Base-by-base conservation (phyloP, 2,113 vertebrate species). In the Tragulus kanchil region DNA sequence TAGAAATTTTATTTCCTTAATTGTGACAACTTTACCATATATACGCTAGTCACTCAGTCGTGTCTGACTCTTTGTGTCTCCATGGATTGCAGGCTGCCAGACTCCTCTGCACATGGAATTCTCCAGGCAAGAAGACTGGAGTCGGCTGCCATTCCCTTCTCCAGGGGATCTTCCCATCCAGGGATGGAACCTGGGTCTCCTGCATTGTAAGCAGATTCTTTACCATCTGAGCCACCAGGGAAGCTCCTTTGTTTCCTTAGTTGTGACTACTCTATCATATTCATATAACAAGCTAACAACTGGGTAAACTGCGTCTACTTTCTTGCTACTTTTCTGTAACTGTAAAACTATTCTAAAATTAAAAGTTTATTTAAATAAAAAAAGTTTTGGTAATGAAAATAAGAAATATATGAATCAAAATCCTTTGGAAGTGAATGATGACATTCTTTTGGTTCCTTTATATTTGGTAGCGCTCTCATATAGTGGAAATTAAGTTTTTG, bases 371-470 rank as follows among this genome's bases (percentile, higher is more conserved):
- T 87, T 93, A 84, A 73, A 84, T 75, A 64, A 88, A 64, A 56
- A 45, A 8, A 50, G 9, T 36, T 36, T 36, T 36, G 10, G 21
- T 83, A 91, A 91, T 50, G n/a, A 17, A 95, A 97, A 65, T 84
- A 90, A 45, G 12, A n/a, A 79, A 97, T 77, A 82, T 1, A 62
- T 67, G 19, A 95, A 90, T 81, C 56, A 90, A 96, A 96, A 96
- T 62, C 16, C 10, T 50, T 61, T 81, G 26, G 23, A 71, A 96
- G 52, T 23, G 45, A 89, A 87, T 82, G 4, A 54, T 85, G 28
- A 96, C 3, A 59, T 91, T 94, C 42, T 96, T 94, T 88, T 82
- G 54, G 26, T 79, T 9, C 42, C 36, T 90, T 95, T 75, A 61
- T 84, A 75, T 96, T 59, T 78, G 25, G 75, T 85, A 93, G 25